Evolutionary conservation across 2,797 vertebrate genomes (phyloP), one percentile per base, ranked within the genome.

Genomic region (Tragelaphus eurycerus): DNA sequence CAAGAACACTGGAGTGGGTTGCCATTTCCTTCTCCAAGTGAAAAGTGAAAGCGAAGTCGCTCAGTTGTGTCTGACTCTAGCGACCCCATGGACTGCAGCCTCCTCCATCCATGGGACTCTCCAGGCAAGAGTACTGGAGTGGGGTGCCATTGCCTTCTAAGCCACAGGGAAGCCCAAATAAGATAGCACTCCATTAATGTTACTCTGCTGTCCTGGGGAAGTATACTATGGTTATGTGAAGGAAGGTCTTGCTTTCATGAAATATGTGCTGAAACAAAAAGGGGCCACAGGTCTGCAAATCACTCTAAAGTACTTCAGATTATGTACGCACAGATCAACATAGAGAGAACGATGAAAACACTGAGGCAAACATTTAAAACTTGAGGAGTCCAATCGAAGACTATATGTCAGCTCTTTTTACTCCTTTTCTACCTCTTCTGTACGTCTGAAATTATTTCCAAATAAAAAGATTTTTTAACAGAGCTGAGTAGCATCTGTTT

Each of bases 141-240:
- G 48, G 48, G 48, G 48, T 48, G 48, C 48, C 48, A 48, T 48
- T 48, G 48, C 10, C 10, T 48, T 71, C 19, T 71, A 34, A 71
- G 64, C 64, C 64, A 71, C n/a, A 38, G 19, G 19, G 64, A 71
- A 71, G n/a, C 19, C n/a, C n/a, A 25, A 79, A 31, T 79, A 71
- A 78, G 85, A 78, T 92, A 55, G n/a, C 16, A 34, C 9, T 23
- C n/a, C 46, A 89, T 92, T 82, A 93, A 78, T 50, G 23, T 52
- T 81, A 95, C 52, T 83, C 89, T 90, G 52, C 82, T 96, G 76
- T 25, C 62, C 87, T 83, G 50, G 82, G 87, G 67, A 83, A 46
- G 31, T 34, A 17, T 57, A 29, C 17, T 6, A 1, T 10, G n/a
- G 46, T 71, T 92, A 34, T 31, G 3, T 74, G 52, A 88, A 46